Base-by-base conservation (phyloP, 2,113 vertebrate species). In the Hyperoodon ampullatus region DNA sequence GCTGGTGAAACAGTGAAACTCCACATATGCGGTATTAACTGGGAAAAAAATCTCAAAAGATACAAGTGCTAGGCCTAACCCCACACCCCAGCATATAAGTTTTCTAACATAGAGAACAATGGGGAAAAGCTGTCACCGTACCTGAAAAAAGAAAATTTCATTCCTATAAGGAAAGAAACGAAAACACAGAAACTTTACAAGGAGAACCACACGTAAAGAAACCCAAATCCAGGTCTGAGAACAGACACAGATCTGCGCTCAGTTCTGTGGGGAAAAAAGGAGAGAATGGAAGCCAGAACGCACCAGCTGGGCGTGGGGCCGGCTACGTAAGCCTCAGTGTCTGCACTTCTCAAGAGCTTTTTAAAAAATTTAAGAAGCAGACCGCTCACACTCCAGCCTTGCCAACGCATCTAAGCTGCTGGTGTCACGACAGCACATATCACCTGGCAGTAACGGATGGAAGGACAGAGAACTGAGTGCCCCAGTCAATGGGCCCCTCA, bases 401-500 rank as follows among this genome's bases (percentile, higher is more conserved):
- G 14, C 39, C 23, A 9, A 33, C 0, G 0, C 2, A 4, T 6
- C 4, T 21, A 23, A 68, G 55, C 44, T 1, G 13, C 81, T 60
- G 6, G 11, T 60, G 5, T n/a, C 12, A 58, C 21, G 39, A 42
- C 3, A 35, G 5, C 2, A 19, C 39, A 4, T 14, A 7, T 4
- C 12, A 60, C 14, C 28, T 35, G 35, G 4, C n/a, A 47, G 16
- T 8, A 2, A 7, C 0, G 8, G 1, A 21, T 4, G 6, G 39
- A 8, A 44, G 2, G 16, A 33, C 24, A 8, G 8, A 60, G 2
- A 23, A 47, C 10, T 0, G 0, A 63, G 4, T 1, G 7, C 16
- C 58, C 44, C 12, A n/a, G 7, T 53, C 42, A 10, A 26, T 1
- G 0, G 30, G 33, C 5, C 47, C 26, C 58, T 74, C 5, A 50